A percentile compares a stretch with the other conserved stretches of the same genome.
Evolutionary conservation across 1,140 invertebrate species (phyloP).

Genomic region (Zeugodacus cucurbitae): DNA sequence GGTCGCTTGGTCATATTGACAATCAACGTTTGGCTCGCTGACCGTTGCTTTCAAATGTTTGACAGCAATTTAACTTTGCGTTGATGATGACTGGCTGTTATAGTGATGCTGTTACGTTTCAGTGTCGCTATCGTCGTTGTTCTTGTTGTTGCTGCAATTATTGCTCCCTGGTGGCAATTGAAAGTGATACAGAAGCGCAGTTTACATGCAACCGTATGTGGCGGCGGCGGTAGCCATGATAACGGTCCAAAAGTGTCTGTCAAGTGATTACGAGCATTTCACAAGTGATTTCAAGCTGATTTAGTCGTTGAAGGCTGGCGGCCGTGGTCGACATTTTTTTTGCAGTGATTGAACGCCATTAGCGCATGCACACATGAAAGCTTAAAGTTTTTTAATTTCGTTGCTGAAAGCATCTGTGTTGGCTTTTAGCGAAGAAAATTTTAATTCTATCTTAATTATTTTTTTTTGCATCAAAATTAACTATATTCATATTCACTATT

Average conservation of each 20-base stretch:
- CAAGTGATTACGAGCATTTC: slow-evolving; percentile 9
- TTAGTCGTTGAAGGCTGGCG: not conserved
- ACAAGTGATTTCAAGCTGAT: not conserved
- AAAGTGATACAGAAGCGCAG: slow-evolving; percentile 21
- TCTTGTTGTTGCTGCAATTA: slow-evolving; percentile 15
- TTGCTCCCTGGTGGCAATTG: slow-evolving; percentile 33
- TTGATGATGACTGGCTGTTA: not conserved
- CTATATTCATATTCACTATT: too few relatives aligned
- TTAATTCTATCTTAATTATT: too few relatives aligned
- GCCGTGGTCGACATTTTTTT: not conserved
- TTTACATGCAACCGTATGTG: not conserved
- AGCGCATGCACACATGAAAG: not conserved
- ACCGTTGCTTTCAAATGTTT: slow-evolving; percentile 38
- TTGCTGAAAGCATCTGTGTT: too few relatives aligned
- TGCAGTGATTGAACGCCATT: not conserved
- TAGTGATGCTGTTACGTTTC: slow-evolving; percentile 26
- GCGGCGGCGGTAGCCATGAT: not conserved
- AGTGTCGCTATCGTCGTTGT: not conserved
- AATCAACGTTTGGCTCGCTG: not conserved
- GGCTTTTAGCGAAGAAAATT: too few relatives aligned
- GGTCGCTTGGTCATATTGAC: not conserved
- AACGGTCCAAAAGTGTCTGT: not conserved
- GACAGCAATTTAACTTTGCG: slow-evolving; percentile 34
- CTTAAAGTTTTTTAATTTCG: too few relatives aligned
- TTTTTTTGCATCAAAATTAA: too few relatives aligned